Conservation (phyloP, 1,140 invertebrate species). For the Musca domestica region DNA sequence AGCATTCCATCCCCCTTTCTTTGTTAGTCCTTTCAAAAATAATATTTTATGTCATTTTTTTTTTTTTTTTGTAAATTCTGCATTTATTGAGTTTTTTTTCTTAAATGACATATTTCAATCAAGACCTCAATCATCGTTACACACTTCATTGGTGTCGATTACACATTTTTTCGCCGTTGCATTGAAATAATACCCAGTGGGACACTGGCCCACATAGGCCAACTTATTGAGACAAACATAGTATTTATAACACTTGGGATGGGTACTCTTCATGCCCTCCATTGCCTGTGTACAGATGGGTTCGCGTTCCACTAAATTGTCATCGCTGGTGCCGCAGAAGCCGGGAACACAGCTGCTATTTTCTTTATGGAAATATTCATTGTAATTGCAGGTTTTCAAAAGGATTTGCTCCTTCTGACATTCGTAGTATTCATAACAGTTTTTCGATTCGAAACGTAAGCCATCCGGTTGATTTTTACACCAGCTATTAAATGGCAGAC, state of each 20-base stretch:
- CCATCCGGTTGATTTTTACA: constrained; percentile 1
- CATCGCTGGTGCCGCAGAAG: background rate
- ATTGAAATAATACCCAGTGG: constrained; percentile 21
- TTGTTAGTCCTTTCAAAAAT: too few species aligned
- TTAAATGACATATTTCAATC: too few species aligned
- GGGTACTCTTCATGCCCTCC: background rate
- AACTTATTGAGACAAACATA: background rate
- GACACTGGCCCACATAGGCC: background rate
- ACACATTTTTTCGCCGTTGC: background rate
- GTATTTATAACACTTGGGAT: constrained; percentile 11
- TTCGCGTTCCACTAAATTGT: background rate
- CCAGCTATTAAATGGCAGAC: background rate
- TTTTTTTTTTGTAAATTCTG: too few species aligned
- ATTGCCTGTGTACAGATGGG: background rate
- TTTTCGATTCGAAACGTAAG: background rate
- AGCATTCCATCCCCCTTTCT: too few species aligned
- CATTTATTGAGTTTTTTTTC: too few species aligned
- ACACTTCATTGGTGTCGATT: too few species aligned
- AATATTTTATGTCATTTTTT: too few species aligned
- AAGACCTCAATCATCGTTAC: too few species aligned
- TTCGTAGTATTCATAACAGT: constrained; percentile 18
- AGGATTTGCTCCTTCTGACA: background rate
- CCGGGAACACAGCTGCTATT: background rate
- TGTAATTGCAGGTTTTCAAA: background rate
- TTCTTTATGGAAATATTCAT: background rate